These are phyloP conservation scores for Cryptus viduatorius DNA, from an alignment of 2,888 invertebrate genomes.

Conservation along the genomic window DNA sequence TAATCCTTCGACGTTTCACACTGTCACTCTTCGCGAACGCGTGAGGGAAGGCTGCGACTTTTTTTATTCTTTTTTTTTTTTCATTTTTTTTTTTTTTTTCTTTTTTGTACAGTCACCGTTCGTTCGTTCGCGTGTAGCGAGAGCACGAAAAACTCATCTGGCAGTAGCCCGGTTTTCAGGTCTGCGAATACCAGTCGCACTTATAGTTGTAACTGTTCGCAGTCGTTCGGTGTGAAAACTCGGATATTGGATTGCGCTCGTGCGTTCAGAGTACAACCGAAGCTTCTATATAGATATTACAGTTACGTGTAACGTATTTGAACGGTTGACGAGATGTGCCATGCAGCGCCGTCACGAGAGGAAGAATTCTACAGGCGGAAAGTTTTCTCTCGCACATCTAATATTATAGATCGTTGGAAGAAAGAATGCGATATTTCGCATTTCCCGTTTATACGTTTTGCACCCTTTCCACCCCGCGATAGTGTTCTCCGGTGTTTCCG, in stretches of 20 bases:
- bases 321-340: neutral
- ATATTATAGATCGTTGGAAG: slow-evolving; percentile 39
- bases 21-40: slow-evolving; percentile 25
- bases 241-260: slow-evolving; percentile 53
- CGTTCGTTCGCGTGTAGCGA: slow-evolving; percentile 32
- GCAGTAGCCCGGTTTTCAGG: slow-evolving; percentile 5
- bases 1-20: slow-evolving; percentile 22
- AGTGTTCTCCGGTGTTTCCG: neutral
- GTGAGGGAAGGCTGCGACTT: slow-evolving; percentile 2
- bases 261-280: slow-evolving; percentile 25
- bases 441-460: slow-evolving; percentile 39
- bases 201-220: slow-evolving; percentile 3
- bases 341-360: neutral
- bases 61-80: slow-evolving; percentile 2
- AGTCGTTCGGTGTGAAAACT: slow-evolving; percentile 50
- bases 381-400: slow-evolving; percentile 37
- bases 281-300: slow-evolving; percentile 5
- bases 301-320: slow-evolving; percentile 2
- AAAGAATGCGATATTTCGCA: slow-evolving; percentile 55
- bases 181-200: slow-evolving; percentile 20
- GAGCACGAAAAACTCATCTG: slow-evolving; percentile 52
- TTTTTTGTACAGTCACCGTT: neutral
- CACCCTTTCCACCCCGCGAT: neutral
- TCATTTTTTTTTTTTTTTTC: neutral
- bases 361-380: neutral